Percentiles rank a stretch among this genome's conserved stretches.
These are phyloP conservation scores for Leptarthrus brevirostris DNA, from an alignment of 2,888 invertebrate genomes.

Conservation along the genomic window DNA sequence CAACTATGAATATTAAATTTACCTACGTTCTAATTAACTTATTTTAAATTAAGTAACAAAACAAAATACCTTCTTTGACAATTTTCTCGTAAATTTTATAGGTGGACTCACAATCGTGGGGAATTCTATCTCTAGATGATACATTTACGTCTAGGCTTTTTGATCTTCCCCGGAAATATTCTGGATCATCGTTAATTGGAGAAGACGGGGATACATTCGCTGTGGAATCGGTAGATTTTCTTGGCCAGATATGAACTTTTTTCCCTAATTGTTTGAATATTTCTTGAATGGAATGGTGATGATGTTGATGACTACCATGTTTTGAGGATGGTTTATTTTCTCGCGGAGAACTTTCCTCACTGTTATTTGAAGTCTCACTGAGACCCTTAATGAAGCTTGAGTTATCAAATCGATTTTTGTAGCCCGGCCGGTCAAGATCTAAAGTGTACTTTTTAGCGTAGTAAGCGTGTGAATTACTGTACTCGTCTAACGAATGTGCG, in stretches of 20 bases:
- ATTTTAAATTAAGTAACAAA: not conserved
- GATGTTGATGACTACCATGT: conserved; percentile 54
- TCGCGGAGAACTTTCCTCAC: conserved; percentile 54
- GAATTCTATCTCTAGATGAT: conserved; percentile 68
- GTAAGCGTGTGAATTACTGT: conserved; percentile 54
- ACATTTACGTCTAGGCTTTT: conserved; percentile 79
- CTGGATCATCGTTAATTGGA: conserved; percentile 68
- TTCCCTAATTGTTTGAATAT: conserved; percentile 81
- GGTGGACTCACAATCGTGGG: conserved; percentile 83
- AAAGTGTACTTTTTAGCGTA: conserved; percentile 49
- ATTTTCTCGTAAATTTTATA: conserved; percentile 85
- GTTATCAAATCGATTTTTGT: conserved; percentile 64
- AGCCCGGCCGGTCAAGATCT: conserved; percentile 53
- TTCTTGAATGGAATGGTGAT: conserved; percentile 81
- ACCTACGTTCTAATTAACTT: no score
- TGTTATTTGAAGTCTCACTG: conserved; percentile 56
- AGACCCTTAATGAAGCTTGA: conserved; percentile 64
- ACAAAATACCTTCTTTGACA: conserved; percentile 75
- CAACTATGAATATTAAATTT: no score
- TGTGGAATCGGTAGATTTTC: conserved; percentile 69
- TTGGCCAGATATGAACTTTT: conserved; percentile 79
- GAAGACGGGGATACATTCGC: conserved; percentile 61
- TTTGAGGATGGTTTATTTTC: conserved; percentile 55
- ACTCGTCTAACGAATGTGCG: conserved; percentile 64
- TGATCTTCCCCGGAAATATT: conserved; percentile 80